Conservation (phyloP, 2,113 vertebrate genomes). For the Narcine bancroftii region DNA sequence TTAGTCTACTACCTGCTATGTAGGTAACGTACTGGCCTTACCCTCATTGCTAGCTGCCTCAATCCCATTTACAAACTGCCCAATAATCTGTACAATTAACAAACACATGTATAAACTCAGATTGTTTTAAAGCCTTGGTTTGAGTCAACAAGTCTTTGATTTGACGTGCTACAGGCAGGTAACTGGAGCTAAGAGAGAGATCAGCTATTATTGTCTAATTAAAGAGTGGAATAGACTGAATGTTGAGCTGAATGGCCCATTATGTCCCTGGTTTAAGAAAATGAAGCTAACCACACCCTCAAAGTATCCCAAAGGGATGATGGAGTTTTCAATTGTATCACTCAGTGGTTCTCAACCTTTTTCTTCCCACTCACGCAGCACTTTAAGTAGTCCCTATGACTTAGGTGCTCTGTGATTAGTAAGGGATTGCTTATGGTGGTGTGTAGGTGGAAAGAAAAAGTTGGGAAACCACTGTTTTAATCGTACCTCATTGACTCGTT, state of each 20-base stretch:
- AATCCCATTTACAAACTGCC: not conserved
- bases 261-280: not conserved
- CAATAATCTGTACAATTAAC: not conserved
- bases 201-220: not conserved
- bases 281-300: not conserved
- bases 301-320: not conserved
- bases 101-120: not conserved
- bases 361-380: too few species aligned
- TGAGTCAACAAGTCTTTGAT: too few species aligned
- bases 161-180: too few species aligned
- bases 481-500: too few species aligned
- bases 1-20: not conserved
- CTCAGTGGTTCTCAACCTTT: too few species aligned
- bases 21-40: not conserved
- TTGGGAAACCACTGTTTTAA: too few species aligned
- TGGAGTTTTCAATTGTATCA: too few species aligned
- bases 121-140: too few species aligned
- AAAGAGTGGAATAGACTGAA: not conserved
- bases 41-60: not conserved
- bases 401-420: too few species aligned
- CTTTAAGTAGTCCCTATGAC: too few species aligned
- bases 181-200: not conserved
- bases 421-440: too few species aligned
- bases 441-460: too few species aligned
- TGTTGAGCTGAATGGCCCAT: not conserved